Evolutionary conservation across 35 echinoderm and acorn worm genomes (phyloP), one percentile per base, ranked within the genome.

Genomic region (Apostichopus californicus): DNA sequence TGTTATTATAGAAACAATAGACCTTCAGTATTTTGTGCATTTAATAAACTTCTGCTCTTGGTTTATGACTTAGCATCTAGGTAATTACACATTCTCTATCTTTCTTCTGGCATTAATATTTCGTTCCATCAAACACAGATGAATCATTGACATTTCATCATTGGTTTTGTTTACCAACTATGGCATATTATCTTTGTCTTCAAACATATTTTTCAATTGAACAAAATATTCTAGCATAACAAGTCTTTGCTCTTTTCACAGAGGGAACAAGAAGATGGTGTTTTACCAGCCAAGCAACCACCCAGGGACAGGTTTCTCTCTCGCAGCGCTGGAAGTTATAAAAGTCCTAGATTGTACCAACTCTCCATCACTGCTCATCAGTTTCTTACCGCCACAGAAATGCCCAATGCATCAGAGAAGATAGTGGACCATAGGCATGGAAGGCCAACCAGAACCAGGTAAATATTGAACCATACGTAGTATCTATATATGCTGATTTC

Each of bases 361-460:
- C 95, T 91, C 18, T 70, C 90, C 17, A 95, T 94, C 77, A 95
- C 93, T 22, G 77, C 87, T 7, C 96, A 98, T 87, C 96, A 98
- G 87, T 98, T 94, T 86, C 91, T 98, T 54, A 98, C 96, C 21
- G 94, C 96, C 0, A 98, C 96, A 17, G 96, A 98, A 83, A 93
- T 94, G 93, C 94, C 94, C 6, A 91, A 93, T 54, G 90, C 96
- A 54, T 98, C 96, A 1, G 92, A 94, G 83, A 94, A 92, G 85
- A 23, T 95, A 28, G 94, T 98, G 77, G 96, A 98, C 83, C 79
- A 94, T 24, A 81, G 80, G 80, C 96, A 90, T 80, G 96, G 96
- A 13, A 89, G 96, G 86, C 96, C 96, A 17, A 98, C 96, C 22
- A 90, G 93, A 60, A 95, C 94, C 68, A 98, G 96, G 94, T 98